Evolutionary conservation across 2,797 vertebrate genomes (phyloP).

Genomic region (Thripadectes ignobilis): DNA sequence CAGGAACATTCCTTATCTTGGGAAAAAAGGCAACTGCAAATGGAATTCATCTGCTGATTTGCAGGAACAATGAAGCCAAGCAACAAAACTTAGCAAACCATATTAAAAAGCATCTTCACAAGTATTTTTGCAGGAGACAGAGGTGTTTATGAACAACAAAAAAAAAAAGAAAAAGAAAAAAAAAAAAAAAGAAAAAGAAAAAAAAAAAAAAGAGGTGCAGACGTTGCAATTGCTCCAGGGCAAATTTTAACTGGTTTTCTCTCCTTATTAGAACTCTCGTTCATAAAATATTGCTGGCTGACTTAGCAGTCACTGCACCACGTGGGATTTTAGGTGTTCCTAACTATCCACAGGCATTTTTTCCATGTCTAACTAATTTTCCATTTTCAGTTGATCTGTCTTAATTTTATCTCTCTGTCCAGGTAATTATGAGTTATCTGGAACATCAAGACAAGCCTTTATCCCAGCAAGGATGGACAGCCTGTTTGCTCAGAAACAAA

Average conservation of each 20-base stretch:
- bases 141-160: slow-evolving; percentile 36
- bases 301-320: slow-evolving; percentile 12
- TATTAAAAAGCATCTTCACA: slow-evolving; percentile 50
- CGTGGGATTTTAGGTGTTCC: slow-evolving; percentile 27
- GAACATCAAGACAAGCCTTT: neutral
- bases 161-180: neutral
- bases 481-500: neutral
- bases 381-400: neutral
- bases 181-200: no score
- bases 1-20: neutral
- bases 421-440: neutral
- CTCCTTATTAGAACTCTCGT: slow-evolving; percentile 51
- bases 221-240: slow-evolving; percentile 37
- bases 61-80: slow-evolving; percentile 51
- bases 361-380: neutral
- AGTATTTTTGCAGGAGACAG: slow-evolving; percentile 49
- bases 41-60: slow-evolving; percentile 54
- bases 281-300: slow-evolving; percentile 49
- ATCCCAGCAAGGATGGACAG: neutral
- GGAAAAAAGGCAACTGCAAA: neutral
- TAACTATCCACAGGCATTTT: neutral
- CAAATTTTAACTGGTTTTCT: slow-evolving; percentile 32
- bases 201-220: neutral
- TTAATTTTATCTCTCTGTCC: neutral
- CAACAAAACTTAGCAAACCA: slow-evolving; percentile 29